Percentiles rank a stretch among this genome's conserved stretches.
These are phyloP conservation scores for Leptura quadrifasciata DNA, from an alignment of 2,888 invertebrate genomes.

Conservation along the genomic window DNA sequence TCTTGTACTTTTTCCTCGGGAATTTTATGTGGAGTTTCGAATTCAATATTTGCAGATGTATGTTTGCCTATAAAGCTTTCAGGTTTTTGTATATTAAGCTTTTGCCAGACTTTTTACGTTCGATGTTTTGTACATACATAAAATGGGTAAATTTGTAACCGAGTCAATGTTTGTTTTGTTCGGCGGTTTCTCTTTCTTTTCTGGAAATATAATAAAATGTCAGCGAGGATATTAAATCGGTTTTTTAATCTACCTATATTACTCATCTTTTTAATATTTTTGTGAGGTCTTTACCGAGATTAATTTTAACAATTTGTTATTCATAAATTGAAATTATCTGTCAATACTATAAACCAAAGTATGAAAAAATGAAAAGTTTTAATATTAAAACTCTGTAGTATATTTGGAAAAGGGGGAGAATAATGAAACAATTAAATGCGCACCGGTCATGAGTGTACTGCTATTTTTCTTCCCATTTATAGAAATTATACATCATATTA, in stretches of 20 bases:
- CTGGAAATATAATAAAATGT: constrained; percentile 26
- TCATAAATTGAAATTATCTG: too few relatives aligned
- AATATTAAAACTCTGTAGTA: too few relatives aligned
- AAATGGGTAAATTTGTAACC: constrained; percentile 30
- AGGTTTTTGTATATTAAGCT: constrained; percentile 31
- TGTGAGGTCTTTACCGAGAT: not conserved
- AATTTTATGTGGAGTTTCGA: constrained; percentile 18
- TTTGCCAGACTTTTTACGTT: constrained; percentile 23
- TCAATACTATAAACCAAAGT: too few relatives aligned
- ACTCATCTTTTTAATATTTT: not conserved
- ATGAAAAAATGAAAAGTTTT: too few relatives aligned
- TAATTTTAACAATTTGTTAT: too few relatives aligned
- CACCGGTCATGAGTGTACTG: too few relatives aligned
- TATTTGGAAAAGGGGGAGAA: too few relatives aligned
- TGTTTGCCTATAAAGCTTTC: constrained; percentile 29
- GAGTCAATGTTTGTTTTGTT: constrained; percentile 33
- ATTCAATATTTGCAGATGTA: constrained; percentile 35
- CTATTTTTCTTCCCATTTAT: too few relatives aligned
- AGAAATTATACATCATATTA: too few relatives aligned
- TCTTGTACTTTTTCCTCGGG: constrained; percentile 22
- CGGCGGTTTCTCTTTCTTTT: constrained; percentile 14
- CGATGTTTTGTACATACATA: constrained; percentile 31
- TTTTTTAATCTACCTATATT: not conserved
- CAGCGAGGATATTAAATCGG: not conserved
- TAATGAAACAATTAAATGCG: too few relatives aligned